Evolutionary conservation across 2,888 invertebrate genomes (phyloP).

Genomic region (Mythimna loreyi): DNA sequence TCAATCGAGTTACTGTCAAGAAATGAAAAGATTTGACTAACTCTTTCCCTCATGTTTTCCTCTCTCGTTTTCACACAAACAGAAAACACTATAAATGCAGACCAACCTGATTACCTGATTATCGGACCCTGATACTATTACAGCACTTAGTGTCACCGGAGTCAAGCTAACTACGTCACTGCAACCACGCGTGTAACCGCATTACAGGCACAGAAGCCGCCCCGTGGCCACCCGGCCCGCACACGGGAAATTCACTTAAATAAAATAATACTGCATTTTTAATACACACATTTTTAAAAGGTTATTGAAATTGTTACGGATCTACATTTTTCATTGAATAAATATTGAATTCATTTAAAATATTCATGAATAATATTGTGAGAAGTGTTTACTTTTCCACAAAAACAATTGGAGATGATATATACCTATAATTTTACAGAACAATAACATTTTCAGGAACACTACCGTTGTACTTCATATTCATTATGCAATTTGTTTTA

Average conservation of each 20-base stretch:
- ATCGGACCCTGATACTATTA: slow-evolving; percentile 22
- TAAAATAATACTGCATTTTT: slow-evolving; percentile 31
- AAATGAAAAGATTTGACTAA: not conserved
- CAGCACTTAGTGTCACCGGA: slow-evolving; percentile 31
- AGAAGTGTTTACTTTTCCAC: not conserved
- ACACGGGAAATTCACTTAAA: slow-evolving; percentile 36
- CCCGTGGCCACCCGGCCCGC: slow-evolving; percentile 1
- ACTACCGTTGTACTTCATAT: not conserved
- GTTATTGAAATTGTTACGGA: slow-evolving; percentile 4
- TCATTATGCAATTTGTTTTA: not conserved
- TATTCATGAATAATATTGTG: not conserved
- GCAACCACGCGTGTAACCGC: slow-evolving; percentile 37
- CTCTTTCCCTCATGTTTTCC: not conserved
- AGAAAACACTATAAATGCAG: not conserved
- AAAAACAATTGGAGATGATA: not conserved
- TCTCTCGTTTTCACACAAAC: not conserved
- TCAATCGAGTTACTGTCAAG: too few relatives aligned
- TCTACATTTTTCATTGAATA: slow-evolving; percentile 19
- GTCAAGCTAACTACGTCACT: slow-evolving; percentile 44
- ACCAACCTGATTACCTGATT: too few relatives aligned
- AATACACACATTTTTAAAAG: slow-evolving; percentile 16
- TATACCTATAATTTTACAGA: not conserved
- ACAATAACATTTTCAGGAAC: not conserved
- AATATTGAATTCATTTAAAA: slow-evolving; percentile 14
- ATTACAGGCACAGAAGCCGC: slow-evolving; percentile 25